phyloP scores from a whole-genome alignment of 2,113 vertebrate species.

The Steatornis caripensis region DNA sequence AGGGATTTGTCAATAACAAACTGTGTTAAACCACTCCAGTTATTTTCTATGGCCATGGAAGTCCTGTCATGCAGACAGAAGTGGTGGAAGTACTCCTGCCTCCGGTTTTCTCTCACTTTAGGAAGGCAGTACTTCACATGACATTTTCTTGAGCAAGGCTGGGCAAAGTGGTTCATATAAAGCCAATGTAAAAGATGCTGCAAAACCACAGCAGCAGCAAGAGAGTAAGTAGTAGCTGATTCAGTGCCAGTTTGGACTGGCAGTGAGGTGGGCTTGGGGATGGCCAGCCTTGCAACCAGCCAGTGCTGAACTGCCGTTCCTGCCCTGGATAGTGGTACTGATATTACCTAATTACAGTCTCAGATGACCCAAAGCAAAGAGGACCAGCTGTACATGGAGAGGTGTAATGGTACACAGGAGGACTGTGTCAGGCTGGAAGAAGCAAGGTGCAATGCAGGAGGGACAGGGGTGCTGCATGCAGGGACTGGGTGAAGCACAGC shows the following conservation, averaged over 20 bases:
- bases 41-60: not conserved
- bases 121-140: not conserved
- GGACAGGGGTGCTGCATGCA: not conserved
- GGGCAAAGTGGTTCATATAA: not conserved
- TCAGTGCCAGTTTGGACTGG: not conserved
- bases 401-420: not conserved
- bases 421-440: not conserved
- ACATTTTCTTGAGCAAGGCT: not conserved
- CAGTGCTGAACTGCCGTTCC: not conserved
- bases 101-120: not conserved
- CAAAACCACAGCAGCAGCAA: not conserved
- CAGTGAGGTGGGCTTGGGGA: rapidly evolving
- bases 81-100: rapidly evolving
- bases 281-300: not conserved
- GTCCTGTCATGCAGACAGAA: not conserved
- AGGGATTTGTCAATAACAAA: not conserved
- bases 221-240: not conserved
- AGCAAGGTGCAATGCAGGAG: not conserved
- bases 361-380: not conserved
- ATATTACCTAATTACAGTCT: too few relatives aligned
- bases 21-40: not conserved
- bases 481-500: not conserved
- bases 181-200: not conserved
- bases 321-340: not conserved
- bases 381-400: rapidly evolving